phyloP scores from a whole-genome alignment of 37 sponge, comb jelly and placozoan species.

The Amphimedon queenslandica region DNA sequence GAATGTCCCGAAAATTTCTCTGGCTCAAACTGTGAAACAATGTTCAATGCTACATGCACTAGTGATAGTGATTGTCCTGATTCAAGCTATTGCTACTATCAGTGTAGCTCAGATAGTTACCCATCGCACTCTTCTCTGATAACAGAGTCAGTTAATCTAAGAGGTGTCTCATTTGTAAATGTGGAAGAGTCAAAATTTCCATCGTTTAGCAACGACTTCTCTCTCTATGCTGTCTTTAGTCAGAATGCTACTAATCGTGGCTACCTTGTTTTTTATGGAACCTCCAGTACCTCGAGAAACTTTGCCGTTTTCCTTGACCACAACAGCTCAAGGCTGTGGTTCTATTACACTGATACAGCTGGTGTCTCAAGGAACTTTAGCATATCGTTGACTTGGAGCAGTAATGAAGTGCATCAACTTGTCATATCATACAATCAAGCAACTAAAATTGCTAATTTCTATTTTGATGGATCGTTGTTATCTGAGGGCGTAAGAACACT shows the following conservation, averaged over 20 bases:
- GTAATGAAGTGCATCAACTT: slow-evolving; percentile 13
- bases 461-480: slow-evolving; percentile 21
- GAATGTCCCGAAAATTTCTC: background rate
- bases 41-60: background rate
- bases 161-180: slow-evolving; percentile 30
- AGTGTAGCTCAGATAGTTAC: slow-evolving; percentile 46
- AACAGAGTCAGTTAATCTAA: slow-evolving; percentile 15
- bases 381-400: background rate
- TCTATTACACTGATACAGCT: slow-evolving; percentile 39
- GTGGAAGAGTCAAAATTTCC: slow-evolving; percentile 39
- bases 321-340: background rate
- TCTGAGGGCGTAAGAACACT: background rate
- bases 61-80: slow-evolving; percentile 22
- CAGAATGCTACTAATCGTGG: slow-evolving; percentile 52
- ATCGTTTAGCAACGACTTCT: slow-evolving; percentile 15
- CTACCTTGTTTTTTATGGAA: slow-evolving; percentile 61
- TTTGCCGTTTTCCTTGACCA: slow-evolving; percentile 51
- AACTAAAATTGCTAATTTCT: slow-evolving; percentile 29
- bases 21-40: slow-evolving; percentile 19
- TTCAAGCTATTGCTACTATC: slow-evolving; percentile 23
- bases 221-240: slow-evolving; percentile 47
- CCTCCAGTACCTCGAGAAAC: slow-evolving; percentile 31
- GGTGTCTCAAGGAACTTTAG: background rate
- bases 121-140: slow-evolving; percentile 39
- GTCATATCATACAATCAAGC: background rate